Percentiles rank a stretch among this genome's conserved stretches.
phyloP scores from a whole-genome alignment of 2,888 invertebrate species.

The Steinernema hermaphroditum region DNA sequence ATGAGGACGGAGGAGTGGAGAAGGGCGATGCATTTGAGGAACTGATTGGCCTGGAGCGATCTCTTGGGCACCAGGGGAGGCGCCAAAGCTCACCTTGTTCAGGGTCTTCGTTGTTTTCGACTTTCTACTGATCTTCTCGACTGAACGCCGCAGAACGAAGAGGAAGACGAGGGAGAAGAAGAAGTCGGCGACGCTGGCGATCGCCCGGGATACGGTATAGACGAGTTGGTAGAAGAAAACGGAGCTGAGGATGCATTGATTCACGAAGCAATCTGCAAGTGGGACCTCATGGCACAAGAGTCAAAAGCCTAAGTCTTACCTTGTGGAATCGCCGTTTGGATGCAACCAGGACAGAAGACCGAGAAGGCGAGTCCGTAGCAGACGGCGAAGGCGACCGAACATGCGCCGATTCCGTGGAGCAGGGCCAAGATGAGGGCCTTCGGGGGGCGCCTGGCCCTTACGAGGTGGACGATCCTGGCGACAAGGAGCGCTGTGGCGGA shows the following conservation, averaged over 20 bases:
- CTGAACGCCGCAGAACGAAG: neutral
- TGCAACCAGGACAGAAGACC: neutral
- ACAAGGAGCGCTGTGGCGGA: neutral
- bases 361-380: conserved; percentile 4
- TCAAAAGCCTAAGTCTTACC: neutral
- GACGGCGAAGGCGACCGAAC: neutral
- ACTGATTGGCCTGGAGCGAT: neutral
- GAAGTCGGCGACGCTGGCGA: conserved; percentile 2
- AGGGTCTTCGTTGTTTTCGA: neutral
- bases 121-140: neutral
- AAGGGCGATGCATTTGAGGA: conserved; percentile 12
- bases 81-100: neutral
- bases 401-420: neutral
- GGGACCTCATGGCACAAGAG: no score
- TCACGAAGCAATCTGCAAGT: conserved; percentile 9
- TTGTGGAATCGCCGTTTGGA: neutral
- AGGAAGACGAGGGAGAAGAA: neutral
- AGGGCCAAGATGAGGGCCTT: neutral
- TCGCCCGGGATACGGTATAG: neutral
- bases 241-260: neutral
- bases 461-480: neutral
- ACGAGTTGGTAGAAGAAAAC: neutral
- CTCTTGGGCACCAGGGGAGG: neutral
- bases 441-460: neutral
- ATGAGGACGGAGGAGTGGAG: conserved; percentile 6